Conservation (phyloP, 2,113 vertebrate species). For the Planiliza haematocheilus region DNA sequence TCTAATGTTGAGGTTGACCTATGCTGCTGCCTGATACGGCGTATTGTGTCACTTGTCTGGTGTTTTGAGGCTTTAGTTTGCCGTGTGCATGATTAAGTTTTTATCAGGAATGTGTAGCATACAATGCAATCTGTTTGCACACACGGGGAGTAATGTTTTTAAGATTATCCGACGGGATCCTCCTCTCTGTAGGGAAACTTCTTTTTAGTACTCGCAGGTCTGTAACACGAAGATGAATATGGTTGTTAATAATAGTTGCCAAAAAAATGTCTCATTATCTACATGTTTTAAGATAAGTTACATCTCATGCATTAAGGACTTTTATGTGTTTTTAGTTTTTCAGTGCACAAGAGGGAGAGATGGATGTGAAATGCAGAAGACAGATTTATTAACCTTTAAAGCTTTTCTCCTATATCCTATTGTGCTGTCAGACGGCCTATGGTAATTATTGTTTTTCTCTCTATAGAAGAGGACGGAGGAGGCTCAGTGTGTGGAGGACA, state of each 20-base stretch:
- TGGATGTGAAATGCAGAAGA: not conserved
- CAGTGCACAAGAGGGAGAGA: not conserved
- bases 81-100: not conserved
- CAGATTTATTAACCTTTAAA: not conserved
- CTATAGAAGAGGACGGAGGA: slow-evolving; percentile 86
- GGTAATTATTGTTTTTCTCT: not conserved
- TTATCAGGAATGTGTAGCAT: too few relatives aligned
- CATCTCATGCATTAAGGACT: not conserved
- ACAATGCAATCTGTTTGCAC: not conserved
- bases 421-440: slow-evolving; percentile 1
- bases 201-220: not conserved
- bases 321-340: not conserved
- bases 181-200: not conserved
- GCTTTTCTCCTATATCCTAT: not conserved
- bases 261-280: not conserved
- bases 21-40: not conserved
- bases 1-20: slow-evolving; percentile 12
- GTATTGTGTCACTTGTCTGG: slow-evolving; percentile 13
- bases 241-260: not conserved
- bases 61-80: not conserved
- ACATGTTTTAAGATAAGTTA: not conserved
- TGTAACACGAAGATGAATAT: not conserved
- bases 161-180: not conserved
- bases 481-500: slow-evolving; percentile 90
- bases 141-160: not conserved